These are phyloP conservation scores for Nesometra sesokonis DNA, from an alignment of 35 echinoderm and acorn worm genomes.

Conservation along the genomic window DNA sequence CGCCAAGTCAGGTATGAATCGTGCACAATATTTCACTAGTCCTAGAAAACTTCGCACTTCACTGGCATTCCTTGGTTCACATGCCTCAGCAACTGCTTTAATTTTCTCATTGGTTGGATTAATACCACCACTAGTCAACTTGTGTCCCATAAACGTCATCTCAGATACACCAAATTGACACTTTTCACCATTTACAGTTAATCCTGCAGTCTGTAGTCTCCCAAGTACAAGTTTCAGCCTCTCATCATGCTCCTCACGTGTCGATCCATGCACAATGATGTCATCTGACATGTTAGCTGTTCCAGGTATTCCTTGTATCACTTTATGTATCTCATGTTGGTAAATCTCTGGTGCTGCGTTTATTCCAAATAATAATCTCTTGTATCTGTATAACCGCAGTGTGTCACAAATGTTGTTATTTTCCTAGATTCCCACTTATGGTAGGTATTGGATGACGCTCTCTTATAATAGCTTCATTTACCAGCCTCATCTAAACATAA, in stretches of 20 bases:
- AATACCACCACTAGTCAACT: constrained; percentile 23
- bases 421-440: not conserved
- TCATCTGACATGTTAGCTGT: constrained; percentile 31
- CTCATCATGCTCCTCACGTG: constrained; percentile 9
- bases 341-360: not conserved
- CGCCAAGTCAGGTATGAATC: constrained; percentile 50
- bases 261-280: constrained; percentile 13
- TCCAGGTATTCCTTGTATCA: constrained; percentile 4
- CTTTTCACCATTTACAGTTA: constrained; percentile 40
- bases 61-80: constrained; percentile 19
- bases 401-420: constrained; percentile 35
- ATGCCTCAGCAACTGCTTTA: constrained; percentile 3
- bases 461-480: no score
- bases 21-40: constrained; percentile 30
- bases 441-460: not conserved
- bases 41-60: constrained; percentile 68
- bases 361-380: constrained; percentile 21
- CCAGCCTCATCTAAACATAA: no score
- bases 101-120: constrained; percentile 9
- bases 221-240: not conserved
- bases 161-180: constrained; percentile 32
- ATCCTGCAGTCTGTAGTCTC: constrained; percentile 1
- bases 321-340: constrained; percentile 9
- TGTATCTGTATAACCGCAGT: constrained; percentile 14
- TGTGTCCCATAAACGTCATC: constrained; percentile 35